phyloP scores from a whole-genome alignment of 2,113 vertebrate species.

The Dasypus novemcinctus region DNA sequence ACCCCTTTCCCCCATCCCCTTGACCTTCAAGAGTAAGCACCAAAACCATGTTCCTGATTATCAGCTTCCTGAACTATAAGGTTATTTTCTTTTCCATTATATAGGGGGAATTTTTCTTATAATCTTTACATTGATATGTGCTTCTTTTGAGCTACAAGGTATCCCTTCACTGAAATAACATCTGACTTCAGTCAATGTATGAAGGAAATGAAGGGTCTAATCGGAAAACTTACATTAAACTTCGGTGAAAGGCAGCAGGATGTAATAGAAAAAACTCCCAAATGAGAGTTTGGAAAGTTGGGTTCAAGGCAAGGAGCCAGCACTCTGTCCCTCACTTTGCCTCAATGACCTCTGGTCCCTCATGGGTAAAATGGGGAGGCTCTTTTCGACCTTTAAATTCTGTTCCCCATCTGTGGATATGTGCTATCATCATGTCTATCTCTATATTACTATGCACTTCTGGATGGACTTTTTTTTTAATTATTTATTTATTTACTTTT shows the following conservation, averaged over 20 bases:
- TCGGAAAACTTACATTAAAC: slow-evolving; percentile 4
- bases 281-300: not conserved
- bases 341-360: not conserved
- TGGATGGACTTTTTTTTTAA: not conserved
- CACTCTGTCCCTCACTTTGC: not conserved
- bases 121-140: slow-evolving; percentile 28
- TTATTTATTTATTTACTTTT: too few species aligned
- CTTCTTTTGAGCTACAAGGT: slow-evolving; percentile 15
- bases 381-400: not conserved
- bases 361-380: not conserved
- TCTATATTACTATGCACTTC: not conserved
- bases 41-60: not conserved
- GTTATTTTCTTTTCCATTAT: not conserved
- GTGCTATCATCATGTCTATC: not conserved
- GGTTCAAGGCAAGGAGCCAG: not conserved
- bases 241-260: not conserved
- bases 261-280: not conserved
- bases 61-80: not conserved
- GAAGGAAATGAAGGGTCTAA: not conserved
- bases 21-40: not conserved
- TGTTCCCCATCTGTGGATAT: not conserved
- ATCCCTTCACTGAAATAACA: slow-evolving; percentile 13
- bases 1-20: not conserved
- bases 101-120: not conserved
- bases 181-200: not conserved